Evolutionary conservation across 2,888 invertebrate species (phyloP), one percentile per base, ranked within the genome.

Genomic region (Agelastica alni): DNA sequence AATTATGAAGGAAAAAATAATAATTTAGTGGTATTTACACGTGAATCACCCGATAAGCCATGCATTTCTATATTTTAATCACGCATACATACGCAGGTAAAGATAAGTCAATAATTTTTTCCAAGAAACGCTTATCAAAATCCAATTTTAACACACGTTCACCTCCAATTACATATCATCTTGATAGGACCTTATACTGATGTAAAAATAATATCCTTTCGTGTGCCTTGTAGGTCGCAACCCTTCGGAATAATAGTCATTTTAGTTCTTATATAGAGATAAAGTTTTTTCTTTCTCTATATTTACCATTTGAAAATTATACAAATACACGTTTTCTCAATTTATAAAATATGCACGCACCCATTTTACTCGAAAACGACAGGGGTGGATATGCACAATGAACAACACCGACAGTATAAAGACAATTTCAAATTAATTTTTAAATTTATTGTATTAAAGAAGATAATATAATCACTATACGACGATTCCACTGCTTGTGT

Each of bases 271-370:
- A n/a, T 65, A 54, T 63, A 53, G 59, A 68, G 68, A 68, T 69
- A 69, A 68, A 67, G 66, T 65, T 63, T 53, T 63, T 68, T 63
- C 62, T 68, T 18, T 63, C 66, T 65, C 64, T 69, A 66, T 70
- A 70, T 68, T 72, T 73, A 69, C 68, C 68, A 66, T 65, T 66
- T 65, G 66, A 63, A 73, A 74, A 72, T 73, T 72, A 73, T 67
- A 69, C 69, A 72, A 73, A 71, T 68, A 69, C 70, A 70, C 67
- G 66, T 64, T 65, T 66, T 41, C 54, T 36, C 52, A 53, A 51
- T 47, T 41, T 42, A 60, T 71, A 62, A 70, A 71, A 66, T 71
- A 72, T 70, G 70, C 72, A 72, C 71, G 72, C 72, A 73, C 71
- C 67, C 65, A 62, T 57, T 59, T 49, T 51, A 32, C 54, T n/a